These are phyloP conservation scores for Dromaius novaehollandiae DNA, from an alignment of 2,113 vertebrate species.

Conservation along the genomic window DNA sequence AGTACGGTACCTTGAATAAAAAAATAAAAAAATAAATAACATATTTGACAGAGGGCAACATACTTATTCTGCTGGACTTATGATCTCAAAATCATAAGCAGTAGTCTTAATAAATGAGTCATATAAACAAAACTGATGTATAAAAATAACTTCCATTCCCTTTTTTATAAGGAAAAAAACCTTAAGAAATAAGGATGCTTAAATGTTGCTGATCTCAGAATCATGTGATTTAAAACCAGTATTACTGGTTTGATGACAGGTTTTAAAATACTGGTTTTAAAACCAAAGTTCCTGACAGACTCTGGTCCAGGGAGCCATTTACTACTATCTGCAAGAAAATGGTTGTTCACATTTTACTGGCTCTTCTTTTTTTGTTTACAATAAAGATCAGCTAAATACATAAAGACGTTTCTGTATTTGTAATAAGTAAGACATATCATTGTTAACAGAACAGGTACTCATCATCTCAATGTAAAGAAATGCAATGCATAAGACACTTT, in stretches of 20 bases:
- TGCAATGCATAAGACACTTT: background rate
- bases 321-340: background rate
- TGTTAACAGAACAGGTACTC: background rate
- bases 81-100: background rate
- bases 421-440: background rate
- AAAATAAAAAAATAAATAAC: background rate
- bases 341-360: accelerated
- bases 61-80: background rate
- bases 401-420: background rate
- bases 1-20: accelerated
- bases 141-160: background rate
- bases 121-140: background rate
- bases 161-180: background rate
- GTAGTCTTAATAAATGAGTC: background rate
- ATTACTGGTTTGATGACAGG: background rate
- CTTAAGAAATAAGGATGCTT: background rate
- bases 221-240: background rate
- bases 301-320: background rate
- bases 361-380: background rate
- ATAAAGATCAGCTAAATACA: background rate
- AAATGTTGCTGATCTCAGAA: background rate
- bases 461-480: background rate
- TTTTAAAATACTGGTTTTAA: background rate
- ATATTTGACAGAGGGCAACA: background rate
- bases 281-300: background rate